Percentiles rank a stretch among this genome's conserved stretches.
Conservation (phyloP, 2,888 invertebrate genomes). For the Oscheius sp. region DNA sequence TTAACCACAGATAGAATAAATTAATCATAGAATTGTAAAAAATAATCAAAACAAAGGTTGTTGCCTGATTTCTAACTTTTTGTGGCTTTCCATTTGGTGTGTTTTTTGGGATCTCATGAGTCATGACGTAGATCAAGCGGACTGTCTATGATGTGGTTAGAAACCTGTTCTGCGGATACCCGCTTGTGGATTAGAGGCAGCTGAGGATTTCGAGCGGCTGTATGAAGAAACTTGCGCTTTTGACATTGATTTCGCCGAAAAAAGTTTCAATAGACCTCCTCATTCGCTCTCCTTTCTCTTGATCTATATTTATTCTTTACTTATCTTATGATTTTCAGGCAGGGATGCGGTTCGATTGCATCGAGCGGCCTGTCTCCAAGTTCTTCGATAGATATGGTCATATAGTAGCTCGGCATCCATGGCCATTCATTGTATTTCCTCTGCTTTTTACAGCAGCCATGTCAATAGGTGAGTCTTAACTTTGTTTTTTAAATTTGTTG, state of each 20-base stretch:
- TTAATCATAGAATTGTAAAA: too few species aligned
- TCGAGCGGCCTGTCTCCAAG: slow-evolving; percentile 58
- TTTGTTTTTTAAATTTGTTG: neutral
- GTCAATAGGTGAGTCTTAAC: slow-evolving; percentile 43
- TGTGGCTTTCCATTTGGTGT: too few species aligned
- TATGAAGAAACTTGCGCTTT: too few species aligned
- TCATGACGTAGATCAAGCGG: slow-evolving; percentile 18
- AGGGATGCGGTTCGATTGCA: slow-evolving; percentile 46
- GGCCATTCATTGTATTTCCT: slow-evolving; percentile 68
- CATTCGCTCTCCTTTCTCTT: neutral
- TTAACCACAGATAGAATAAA: too few species aligned
- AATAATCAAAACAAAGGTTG: too few species aligned
- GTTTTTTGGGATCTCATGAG: too few species aligned
- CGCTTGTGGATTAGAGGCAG: slow-evolving; percentile 21
- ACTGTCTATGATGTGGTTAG: slow-evolving; percentile 4
- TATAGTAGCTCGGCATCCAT: slow-evolving; percentile 60
- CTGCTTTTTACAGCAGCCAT: slow-evolving; percentile 62
- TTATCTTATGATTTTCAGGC: neutral
- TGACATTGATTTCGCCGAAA: too few species aligned
- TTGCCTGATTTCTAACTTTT: too few species aligned
- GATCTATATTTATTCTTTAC: neutral
- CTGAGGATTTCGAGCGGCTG: slow-evolving; percentile 9
- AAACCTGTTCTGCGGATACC: slow-evolving; percentile 15
- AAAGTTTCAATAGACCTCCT: neutral
- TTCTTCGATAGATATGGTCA: slow-evolving; percentile 64